These are phyloP conservation scores for Neodon shergylaensis DNA, from an alignment of 2,113 vertebrate species.

Conservation along the genomic window DNA sequence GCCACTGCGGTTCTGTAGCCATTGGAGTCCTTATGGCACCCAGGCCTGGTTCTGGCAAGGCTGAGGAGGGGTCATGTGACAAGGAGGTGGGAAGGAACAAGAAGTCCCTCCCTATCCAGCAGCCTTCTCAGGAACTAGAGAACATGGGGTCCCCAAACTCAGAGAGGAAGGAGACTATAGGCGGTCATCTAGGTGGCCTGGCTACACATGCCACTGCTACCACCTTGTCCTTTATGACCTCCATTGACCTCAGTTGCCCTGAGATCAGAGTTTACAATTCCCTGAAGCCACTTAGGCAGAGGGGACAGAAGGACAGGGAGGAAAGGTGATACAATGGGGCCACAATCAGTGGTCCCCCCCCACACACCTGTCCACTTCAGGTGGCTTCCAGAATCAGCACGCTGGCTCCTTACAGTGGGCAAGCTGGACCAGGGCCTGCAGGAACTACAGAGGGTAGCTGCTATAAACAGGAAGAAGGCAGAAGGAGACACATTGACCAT, in stretches of 20 bases:
- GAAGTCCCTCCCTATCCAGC: background rate
- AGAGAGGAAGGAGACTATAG: background rate
- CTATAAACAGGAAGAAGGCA: slow-evolving; percentile 84
- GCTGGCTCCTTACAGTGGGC: slow-evolving; percentile 89
- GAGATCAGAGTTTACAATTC: background rate
- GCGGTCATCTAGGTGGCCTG: rapidly evolving
- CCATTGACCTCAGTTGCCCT: background rate
- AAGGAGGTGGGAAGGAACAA: background rate
- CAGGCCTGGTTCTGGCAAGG: background rate
- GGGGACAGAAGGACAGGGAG: background rate
- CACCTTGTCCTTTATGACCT: background rate
- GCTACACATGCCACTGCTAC: background rate
- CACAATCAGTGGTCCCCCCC: background rate
- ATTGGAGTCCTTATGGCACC: background rate
- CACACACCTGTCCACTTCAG: slow-evolving; percentile 72
- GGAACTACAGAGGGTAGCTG: slow-evolving; percentile 87
- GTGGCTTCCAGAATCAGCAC: slow-evolving; percentile 91
- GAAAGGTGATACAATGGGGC: background rate
- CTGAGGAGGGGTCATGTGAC: background rate
- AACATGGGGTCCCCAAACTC: background rate
- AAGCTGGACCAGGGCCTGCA: slow-evolving; percentile 84
- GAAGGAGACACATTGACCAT: slow-evolving; percentile 84
- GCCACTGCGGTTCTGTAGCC: background rate
- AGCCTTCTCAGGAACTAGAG: background rate
- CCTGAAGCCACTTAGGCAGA: background rate